Evolutionary conservation across 2,113 vertebrate species (phyloP).

Genomic region (Phoxinus phoxinus): DNA sequence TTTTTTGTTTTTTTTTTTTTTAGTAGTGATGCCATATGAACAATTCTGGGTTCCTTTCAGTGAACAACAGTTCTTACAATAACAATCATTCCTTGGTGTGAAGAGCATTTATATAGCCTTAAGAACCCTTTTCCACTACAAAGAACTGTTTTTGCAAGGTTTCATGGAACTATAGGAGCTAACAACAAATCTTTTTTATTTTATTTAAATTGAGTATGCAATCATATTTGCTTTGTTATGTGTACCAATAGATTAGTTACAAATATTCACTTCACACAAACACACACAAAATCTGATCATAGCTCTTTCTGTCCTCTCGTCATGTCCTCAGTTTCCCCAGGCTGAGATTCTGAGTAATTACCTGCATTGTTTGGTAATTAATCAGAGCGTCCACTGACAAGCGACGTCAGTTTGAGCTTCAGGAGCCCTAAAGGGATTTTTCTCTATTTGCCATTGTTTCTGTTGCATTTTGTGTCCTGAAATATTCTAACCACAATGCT

Average conservation of each 20-base stretch:
- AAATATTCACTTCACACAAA: background rate
- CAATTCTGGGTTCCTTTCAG: background rate
- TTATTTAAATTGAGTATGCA: background rate
- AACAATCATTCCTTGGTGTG: background rate
- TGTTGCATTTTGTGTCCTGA: background rate
- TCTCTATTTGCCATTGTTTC: conserved; percentile 2
- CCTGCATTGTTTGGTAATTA: conserved; percentile 44
- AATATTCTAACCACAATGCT: background rate
- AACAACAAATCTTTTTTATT: too few relatives aligned
- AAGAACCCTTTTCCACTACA: background rate
- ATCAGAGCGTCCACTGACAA: conserved; percentile 36
- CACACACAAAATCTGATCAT: conserved; percentile 10
- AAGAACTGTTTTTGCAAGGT: background rate
- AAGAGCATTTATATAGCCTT: background rate
- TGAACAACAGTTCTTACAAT: too few relatives aligned
- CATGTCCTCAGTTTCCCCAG: conserved; percentile 16
- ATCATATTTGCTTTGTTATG: background rate
- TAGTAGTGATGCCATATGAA: background rate
- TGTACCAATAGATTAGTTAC: background rate
- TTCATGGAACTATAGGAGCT: too few relatives aligned
- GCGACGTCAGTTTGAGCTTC: conserved; percentile 11
- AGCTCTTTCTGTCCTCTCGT: conserved; percentile 27
- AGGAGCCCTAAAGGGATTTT: background rate
- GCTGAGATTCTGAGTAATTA: conserved; percentile 40
- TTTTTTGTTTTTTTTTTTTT: background rate